Conservation (phyloP, 2,113 vertebrate species). For the Mesocricetus auratus region DNA sequence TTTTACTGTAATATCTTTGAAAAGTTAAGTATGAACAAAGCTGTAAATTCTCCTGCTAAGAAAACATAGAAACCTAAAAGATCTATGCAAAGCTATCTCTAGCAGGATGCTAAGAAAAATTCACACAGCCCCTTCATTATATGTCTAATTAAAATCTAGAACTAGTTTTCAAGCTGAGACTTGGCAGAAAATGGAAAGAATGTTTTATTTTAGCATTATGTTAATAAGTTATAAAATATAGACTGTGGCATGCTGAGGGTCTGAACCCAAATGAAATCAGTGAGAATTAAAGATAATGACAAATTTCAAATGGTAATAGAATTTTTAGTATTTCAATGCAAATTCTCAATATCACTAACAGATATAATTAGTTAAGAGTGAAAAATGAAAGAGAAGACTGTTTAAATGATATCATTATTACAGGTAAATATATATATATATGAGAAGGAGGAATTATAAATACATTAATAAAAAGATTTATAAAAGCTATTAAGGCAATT, state of each 20-base stretch:
- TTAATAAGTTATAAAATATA: slow-evolving; percentile 62
- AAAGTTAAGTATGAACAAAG: background rate
- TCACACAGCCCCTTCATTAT: background rate
- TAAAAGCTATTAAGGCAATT: background rate
- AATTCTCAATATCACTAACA: slow-evolving; percentile 27
- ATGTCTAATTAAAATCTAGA: slow-evolving; percentile 45
- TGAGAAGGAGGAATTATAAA: background rate
- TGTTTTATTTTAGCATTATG: slow-evolving; percentile 58
- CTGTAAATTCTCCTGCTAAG: background rate
- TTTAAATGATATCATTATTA: slow-evolving; percentile 36
- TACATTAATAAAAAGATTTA: background rate
- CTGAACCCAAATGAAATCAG: slow-evolving; percentile 45
- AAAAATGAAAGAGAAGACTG: slow-evolving; percentile 1
- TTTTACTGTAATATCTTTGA: slow-evolving; percentile 16
- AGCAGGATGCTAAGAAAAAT: background rate
- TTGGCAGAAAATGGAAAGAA: background rate
- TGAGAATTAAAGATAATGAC: slow-evolving; percentile 52
- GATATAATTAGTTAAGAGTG: background rate
- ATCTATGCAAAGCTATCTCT: background rate
- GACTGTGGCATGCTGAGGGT: slow-evolving; percentile 48
- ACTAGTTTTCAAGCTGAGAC: slow-evolving; percentile 23
- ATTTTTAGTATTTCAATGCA: slow-evolving; percentile 11
- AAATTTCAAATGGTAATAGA: slow-evolving; percentile 6
- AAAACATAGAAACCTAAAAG: background rate
- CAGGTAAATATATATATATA: slow-evolving; percentile 12